These are phyloP conservation scores for Centropyge bicolor DNA, from an alignment of 2,797 vertebrate species.

Conservation along the genomic window DNA sequence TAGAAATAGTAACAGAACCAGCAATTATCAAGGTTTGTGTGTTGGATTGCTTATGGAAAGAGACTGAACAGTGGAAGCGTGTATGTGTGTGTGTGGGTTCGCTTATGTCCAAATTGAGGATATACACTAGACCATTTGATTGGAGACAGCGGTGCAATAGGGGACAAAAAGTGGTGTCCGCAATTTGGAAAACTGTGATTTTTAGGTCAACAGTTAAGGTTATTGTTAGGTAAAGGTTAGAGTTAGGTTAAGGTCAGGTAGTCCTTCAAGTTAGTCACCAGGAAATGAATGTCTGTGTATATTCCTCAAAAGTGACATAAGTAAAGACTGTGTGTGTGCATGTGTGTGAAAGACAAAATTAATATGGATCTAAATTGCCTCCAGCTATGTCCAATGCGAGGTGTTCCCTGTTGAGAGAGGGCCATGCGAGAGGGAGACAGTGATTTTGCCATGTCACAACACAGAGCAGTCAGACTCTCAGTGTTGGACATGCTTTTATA, in stretches of 20 bases:
- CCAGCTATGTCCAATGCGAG: constrained; percentile 45
- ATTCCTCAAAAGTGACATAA: no score
- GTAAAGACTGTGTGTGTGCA: constrained; percentile 16
- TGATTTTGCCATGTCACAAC: constrained; percentile 56
- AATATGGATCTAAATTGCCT: constrained; percentile 50
- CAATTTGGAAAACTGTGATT: no score
- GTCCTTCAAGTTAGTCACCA: no score
- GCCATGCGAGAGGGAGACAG: background rate
- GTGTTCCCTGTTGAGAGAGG: constrained; percentile 35
- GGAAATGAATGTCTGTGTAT: no score
- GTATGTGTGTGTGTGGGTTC: background rate
- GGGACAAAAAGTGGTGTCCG: no score
- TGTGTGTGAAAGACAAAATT: constrained; percentile 32
- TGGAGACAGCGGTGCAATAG: no score
- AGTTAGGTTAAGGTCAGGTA: no score
- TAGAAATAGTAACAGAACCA: background rate
- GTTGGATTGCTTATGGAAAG: constrained; percentile 1
- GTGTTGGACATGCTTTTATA: constrained; percentile 55
- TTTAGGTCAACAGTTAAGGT: no score
- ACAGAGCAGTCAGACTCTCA: constrained; percentile 50
- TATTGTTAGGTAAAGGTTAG: no score
- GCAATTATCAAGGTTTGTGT: background rate
- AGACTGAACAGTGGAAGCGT: background rate
- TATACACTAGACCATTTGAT: no score
- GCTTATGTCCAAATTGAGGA: no score